Base-by-base conservation (phyloP, 2,113 vertebrate species). In the Rynchops niger region DNA sequence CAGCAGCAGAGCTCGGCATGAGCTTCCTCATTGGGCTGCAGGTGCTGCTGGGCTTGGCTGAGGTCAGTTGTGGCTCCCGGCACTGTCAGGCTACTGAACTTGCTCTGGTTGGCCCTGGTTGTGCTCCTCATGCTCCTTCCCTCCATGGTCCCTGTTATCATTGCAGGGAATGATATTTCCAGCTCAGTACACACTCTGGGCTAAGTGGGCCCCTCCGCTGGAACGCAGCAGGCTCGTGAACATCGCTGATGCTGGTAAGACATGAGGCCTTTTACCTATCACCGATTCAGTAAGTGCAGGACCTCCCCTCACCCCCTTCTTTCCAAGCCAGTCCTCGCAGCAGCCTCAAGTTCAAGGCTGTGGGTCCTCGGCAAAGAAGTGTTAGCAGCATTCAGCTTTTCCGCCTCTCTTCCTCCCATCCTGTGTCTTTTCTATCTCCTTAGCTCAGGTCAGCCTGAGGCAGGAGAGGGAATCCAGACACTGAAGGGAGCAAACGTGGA, bases 181-280 rank as follows among this genome's bases (percentile, higher is more conserved):
- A 15, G 97, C 98, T 55, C 98, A 98, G 97, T 98, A 98, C 96
- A 96, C 98, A 1, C 97, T 98, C 94, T 98, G 98, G 98, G 97
- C 98, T 27, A 98, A 98, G 17, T 98, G 98, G 98, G 98, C 98
- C n/a, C 98, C 98, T 18, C 98, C 98, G 1, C 69, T 98, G 91
- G 98, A 98, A 95, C 97, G 98, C 67, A 97, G 98, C n/a, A 93
- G 97, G 32, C 97, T 98, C 49, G 96, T 97, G 43, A 97, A 97
- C 34, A 58, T 98, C 14, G 97, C 98, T 1, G 97, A 95, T 7
- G 97, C 97, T 38, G 98, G 85, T 85, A 70, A 62, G 71, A 29
- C 22, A 29, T 3, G 5, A 66, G 20, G 53, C 47, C 15, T 29
- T 59, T 55, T 45, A 7, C 40, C 29, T 38, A 11, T 38, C 36